These are phyloP conservation scores for Fistularia tabacaria DNA, from an alignment of 2,797 vertebrate species.

Conservation along the genomic window DNA sequence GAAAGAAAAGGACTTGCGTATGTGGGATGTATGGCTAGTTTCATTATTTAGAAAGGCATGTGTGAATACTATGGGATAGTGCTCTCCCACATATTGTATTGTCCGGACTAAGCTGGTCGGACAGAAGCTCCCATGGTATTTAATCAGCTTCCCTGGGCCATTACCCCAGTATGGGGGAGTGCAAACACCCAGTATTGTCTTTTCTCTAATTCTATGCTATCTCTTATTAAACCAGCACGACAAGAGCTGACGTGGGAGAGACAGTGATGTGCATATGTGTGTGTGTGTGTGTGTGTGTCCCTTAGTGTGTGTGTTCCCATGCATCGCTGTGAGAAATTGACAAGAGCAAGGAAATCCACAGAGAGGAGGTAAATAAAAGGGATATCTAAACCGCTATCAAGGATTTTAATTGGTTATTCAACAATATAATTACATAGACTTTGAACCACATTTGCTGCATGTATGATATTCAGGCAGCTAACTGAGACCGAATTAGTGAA, in stretches of 20 bases:
- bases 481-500: slow-evolving; percentile 36
- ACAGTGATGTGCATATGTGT: slow-evolving; percentile 1
- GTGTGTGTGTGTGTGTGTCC: slow-evolving; percentile 4
- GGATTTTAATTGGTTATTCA: slow-evolving; percentile 74
- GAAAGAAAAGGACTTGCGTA: slow-evolving; percentile 29
- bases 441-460: slow-evolving; percentile 68
- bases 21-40: slow-evolving; percentile 73
- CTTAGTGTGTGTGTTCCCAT: slow-evolving; percentile 15
- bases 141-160: slow-evolving; percentile 70
- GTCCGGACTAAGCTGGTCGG: slow-evolving; percentile 63
- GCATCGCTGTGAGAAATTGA: slow-evolving; percentile 37
- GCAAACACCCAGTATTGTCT: slow-evolving; percentile 66
- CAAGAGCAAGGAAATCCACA: slow-evolving; percentile 49
- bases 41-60: slow-evolving; percentile 59
- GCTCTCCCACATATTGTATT: slow-evolving; percentile 62
- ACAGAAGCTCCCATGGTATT: slow-evolving; percentile 64
- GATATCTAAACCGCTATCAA: slow-evolving; percentile 63
- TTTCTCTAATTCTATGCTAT: slow-evolving; percentile 60
- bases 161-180: slow-evolving; percentile 62
- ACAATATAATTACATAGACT: slow-evolving; percentile 68
- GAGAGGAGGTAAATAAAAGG: slow-evolving; percentile 68
- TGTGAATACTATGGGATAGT: slow-evolving; percentile 62
- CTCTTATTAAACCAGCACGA: slow-evolving; percentile 70
- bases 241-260: slow-evolving; percentile 34
- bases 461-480: slow-evolving; percentile 69